Conservation (phyloP, 1,140 invertebrate genomes). For the Drosophila trapezifrons region DNA sequence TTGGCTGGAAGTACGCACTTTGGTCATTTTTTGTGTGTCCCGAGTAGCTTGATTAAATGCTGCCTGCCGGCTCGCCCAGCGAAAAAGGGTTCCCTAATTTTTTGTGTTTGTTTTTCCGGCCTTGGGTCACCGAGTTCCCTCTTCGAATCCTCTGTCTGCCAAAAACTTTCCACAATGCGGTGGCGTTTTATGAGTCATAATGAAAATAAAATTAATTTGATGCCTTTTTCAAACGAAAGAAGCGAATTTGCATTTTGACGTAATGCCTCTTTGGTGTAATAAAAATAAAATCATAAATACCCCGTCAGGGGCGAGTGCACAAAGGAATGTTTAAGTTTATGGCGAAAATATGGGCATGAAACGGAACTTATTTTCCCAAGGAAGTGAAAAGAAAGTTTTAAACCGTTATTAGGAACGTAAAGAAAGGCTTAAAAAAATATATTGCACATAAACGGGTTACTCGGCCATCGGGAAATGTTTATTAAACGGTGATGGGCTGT, state of each 20-base stretch:
- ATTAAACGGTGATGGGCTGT: slow-evolving; percentile 9
- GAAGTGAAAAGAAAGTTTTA: slow-evolving; percentile 33
- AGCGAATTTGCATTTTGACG: slow-evolving; percentile 61
- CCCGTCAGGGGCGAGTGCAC: slow-evolving; percentile 23
- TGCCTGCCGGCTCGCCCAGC: neutral
- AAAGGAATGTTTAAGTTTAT: slow-evolving; percentile 44
- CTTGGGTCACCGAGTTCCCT: slow-evolving; percentile 32
- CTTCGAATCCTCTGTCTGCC: slow-evolving; percentile 13
- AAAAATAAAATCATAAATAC: slow-evolving; percentile 62
- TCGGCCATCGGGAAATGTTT: slow-evolving; percentile 4
- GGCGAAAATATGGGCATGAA: slow-evolving; percentile 18
- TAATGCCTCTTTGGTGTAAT: slow-evolving; percentile 65
- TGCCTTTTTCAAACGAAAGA: slow-evolving; percentile 51
- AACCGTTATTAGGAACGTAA: slow-evolving; percentile 33
- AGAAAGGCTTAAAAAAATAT: slow-evolving; percentile 23
- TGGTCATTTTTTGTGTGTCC: slow-evolving; percentile 48
- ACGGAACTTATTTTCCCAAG: slow-evolving; percentile 2
- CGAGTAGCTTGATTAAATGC: slow-evolving; percentile 61
- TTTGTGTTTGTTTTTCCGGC: slow-evolving; percentile 44
- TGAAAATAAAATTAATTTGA: slow-evolving; percentile 81
- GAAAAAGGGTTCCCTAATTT: slow-evolving; percentile 52
- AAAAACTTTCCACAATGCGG: slow-evolving; percentile 63
- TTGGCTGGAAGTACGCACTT: slow-evolving; percentile 75
- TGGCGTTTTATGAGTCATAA: slow-evolving; percentile 72
- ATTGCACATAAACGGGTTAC: slow-evolving; percentile 17